Evolutionary conservation across 2,113 vertebrate genomes (phyloP).

Genomic region (Calcarius ornatus): DNA sequence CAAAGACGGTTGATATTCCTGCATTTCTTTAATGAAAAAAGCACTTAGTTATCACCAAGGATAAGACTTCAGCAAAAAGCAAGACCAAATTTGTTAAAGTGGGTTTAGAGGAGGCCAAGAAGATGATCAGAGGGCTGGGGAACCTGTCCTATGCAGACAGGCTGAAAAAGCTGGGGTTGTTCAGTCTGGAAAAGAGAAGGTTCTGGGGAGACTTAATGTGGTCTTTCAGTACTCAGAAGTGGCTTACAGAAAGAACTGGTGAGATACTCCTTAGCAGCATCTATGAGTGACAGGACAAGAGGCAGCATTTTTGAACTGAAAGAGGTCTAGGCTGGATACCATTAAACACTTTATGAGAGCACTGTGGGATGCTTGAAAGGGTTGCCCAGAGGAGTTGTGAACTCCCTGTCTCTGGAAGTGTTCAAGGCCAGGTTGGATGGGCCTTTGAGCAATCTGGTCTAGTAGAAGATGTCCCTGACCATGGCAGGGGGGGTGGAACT

Average conservation of each 20-base stretch:
- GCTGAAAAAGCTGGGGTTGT: background rate
- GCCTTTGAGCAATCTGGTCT: background rate
- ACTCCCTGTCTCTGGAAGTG: background rate
- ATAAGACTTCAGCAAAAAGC: background rate
- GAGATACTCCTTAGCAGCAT: background rate
- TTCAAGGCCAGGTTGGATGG: background rate
- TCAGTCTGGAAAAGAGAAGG: background rate
- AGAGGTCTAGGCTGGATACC: background rate
- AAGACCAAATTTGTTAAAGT: background rate
- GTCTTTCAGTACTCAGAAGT: background rate
- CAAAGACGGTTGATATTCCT: background rate
- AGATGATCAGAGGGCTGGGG: background rate
- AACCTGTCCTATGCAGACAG: rapidly evolving
- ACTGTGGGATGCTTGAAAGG: background rate
- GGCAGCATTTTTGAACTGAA: background rate
- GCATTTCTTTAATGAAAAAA: background rate
- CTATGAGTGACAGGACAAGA: background rate
- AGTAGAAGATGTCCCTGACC: background rate
- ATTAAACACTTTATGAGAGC: background rate
- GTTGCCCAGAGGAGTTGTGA: background rate
- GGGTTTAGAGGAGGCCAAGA: background rate
- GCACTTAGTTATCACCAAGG: background rate
- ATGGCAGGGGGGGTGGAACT: rapidly evolving
- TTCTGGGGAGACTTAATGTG: background rate
- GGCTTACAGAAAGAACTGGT: background rate